phyloP scores from a whole-genome alignment of 2,888 invertebrate species.

The Nomada goodeniana region DNA sequence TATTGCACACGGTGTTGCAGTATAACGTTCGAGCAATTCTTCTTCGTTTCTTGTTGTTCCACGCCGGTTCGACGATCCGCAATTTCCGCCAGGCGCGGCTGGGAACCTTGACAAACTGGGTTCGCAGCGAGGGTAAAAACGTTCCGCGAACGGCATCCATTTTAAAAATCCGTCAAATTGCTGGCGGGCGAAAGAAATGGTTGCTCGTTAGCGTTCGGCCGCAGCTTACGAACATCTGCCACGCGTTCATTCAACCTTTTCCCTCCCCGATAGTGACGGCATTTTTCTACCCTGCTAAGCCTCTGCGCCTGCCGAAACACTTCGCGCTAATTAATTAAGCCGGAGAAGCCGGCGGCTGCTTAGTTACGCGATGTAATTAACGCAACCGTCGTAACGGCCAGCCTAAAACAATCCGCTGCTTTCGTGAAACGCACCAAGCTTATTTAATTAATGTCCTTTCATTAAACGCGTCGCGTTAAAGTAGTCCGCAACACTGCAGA shows the following conservation, averaged over 20 bases:
- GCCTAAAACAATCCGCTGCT: not conserved
- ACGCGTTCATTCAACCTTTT: conserved; percentile 7
- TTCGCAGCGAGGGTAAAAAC: too few species aligned
- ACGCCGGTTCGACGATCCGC: too few species aligned
- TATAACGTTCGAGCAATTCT: not conserved
- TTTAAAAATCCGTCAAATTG: too few species aligned
- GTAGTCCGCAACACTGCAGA: not conserved
- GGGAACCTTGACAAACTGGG: too few species aligned
- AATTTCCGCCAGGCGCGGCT: too few species aligned
- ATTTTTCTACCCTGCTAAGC: conserved; percentile 8
- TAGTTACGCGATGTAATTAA: conserved; percentile 42
- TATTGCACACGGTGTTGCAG: too few species aligned
- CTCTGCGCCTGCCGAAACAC: not conserved
- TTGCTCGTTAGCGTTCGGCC: not conserved
- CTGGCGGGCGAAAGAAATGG: not conserved
- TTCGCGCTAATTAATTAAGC: conserved; percentile 40
- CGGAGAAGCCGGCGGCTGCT: conserved; percentile 13
- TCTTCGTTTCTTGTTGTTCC: too few species aligned
- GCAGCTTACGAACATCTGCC: conserved; percentile 14
- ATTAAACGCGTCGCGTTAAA: conserved; percentile 11
- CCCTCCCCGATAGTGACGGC: not conserved
- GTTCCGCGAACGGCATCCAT: too few species aligned
- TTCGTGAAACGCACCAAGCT: not conserved
- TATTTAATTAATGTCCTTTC: conserved; percentile 46
- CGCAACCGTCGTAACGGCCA: not conserved